These are phyloP conservation scores for Rhagologus leucostigma DNA, from an alignment of 2,113 vertebrate species.

Conservation along the genomic window DNA sequence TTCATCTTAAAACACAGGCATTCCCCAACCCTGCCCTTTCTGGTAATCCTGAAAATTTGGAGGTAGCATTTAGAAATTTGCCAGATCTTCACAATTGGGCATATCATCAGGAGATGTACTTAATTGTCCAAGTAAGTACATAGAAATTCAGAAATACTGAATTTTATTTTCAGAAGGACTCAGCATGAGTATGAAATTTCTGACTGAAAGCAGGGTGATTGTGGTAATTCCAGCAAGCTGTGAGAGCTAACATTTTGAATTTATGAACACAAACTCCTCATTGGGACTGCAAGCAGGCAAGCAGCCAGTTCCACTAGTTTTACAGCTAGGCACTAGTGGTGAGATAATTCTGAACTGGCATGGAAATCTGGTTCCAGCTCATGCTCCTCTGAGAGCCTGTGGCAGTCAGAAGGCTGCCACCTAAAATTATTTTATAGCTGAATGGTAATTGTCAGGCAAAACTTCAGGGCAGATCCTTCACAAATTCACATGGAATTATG, in stretches of 20 bases:
- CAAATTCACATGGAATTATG: not conserved
- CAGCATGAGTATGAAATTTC: not conserved
- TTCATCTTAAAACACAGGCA: not conserved
- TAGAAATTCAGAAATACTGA: not conserved
- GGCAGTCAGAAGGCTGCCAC: not conserved
- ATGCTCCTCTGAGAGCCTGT: not conserved
- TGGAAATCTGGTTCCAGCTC: not conserved
- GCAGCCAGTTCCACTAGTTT: not conserved
- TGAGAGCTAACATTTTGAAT: not conserved
- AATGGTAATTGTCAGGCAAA: not conserved
- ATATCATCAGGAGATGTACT: not conserved
- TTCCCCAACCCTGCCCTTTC: not conserved
- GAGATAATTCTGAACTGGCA: conserved; percentile 9
- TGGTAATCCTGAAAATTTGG: not conserved
- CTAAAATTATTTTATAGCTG: not conserved
- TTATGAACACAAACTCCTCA: not conserved
- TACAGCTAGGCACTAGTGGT: not conserved
- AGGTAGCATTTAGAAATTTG: not conserved
- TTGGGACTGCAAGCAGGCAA: not conserved
- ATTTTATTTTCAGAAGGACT: not conserved
- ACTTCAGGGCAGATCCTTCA: not conserved
- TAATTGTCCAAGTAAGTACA: not conserved
- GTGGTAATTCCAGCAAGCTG: not conserved
- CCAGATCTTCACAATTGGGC: fast-evolving
- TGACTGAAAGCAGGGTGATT: not conserved